Evolutionary conservation across 2,888 invertebrate genomes (phyloP).

Genomic region (Lymantria dispar): DNA sequence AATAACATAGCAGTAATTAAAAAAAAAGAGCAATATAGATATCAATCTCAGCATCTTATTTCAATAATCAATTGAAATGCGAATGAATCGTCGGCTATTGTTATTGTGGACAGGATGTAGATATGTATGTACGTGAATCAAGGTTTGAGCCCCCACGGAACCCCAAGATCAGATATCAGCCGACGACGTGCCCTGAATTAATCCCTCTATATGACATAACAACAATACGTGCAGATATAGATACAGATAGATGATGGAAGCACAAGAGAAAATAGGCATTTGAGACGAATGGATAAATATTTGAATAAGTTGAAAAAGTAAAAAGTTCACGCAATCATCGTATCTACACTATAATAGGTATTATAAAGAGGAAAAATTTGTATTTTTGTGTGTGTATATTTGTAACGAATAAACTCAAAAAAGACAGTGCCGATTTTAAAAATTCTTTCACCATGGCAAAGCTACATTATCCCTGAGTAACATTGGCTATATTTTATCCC

Average conservation of each 20-base stretch:
- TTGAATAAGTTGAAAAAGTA: constrained; percentile 15
- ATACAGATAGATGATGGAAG: constrained; percentile 4
- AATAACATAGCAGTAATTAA: background rate
- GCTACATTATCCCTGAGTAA: no score
- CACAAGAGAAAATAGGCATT: background rate
- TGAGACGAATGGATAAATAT: background rate
- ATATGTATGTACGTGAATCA: constrained; percentile 40
- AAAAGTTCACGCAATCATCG: constrained; percentile 23
- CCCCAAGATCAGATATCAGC: constrained; percentile 73
- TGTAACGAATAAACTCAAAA: no score
- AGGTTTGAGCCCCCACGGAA: constrained; percentile 53
- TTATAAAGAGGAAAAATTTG: no score
- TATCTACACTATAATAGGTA: no score
- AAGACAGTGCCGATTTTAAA: no score
- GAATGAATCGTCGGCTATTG: constrained; percentile 21
- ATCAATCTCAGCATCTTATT: background rate
- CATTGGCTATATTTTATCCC: no score
- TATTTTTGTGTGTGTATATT: no score
- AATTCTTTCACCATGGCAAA: no score
- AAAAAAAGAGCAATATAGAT: background rate
- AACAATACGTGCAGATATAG: constrained; percentile 43
- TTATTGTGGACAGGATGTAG: constrained; percentile 24
- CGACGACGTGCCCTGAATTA: constrained; percentile 74
- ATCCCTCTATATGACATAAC: constrained; percentile 68
- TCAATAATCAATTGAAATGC: constrained; percentile 9